A percentile compares a stretch with the other conserved stretches of the same genome.
phyloP scores from a whole-genome alignment of 2,797 vertebrate species.

The Pangasius sanitwongsei region DNA sequence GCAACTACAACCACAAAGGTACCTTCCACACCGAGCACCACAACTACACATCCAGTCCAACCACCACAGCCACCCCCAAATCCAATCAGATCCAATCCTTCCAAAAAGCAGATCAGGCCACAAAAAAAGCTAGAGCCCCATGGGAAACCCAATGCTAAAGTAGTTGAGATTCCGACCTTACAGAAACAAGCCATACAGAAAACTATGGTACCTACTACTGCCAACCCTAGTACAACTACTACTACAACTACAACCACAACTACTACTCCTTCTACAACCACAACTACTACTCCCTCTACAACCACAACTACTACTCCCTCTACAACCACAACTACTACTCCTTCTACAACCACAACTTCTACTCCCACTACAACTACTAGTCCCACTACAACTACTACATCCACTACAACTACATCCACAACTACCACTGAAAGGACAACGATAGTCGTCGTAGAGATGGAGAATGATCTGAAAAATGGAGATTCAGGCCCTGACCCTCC shows the following conservation, averaged over 20 bases:
- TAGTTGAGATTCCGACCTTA: conserved; percentile 46
- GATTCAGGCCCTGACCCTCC: background rate
- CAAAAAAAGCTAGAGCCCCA: conserved; percentile 65
- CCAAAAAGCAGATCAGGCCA: conserved; percentile 67
- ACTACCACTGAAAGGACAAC: conserved; percentile 35
- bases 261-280: conserved; percentile 1
- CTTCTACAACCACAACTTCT: background rate
- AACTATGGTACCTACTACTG: background rate
- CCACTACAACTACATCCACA: conserved; percentile 35
- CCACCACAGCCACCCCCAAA: conserved; percentile 25
- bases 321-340: conserved; percentile 1
- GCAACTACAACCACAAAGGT: conserved; percentile 1
- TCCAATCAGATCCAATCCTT: conserved; percentile 46
- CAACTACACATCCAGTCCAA: background rate
- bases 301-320: background rate
- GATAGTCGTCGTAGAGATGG: conserved; percentile 26
- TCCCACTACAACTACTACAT: background rate
- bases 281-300: background rate
- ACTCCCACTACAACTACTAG: conserved; percentile 20
- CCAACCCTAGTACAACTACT: conserved; percentile 14
- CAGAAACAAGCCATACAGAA: conserved; percentile 15
- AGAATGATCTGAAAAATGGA: conserved; percentile 25
- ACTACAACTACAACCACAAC: background rate
- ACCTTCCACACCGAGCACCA: background rate
- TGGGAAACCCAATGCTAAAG: conserved; percentile 14